Base-by-base conservation (phyloP, 2,113 vertebrate genomes). In the Cnemophilus loriae region DNA sequence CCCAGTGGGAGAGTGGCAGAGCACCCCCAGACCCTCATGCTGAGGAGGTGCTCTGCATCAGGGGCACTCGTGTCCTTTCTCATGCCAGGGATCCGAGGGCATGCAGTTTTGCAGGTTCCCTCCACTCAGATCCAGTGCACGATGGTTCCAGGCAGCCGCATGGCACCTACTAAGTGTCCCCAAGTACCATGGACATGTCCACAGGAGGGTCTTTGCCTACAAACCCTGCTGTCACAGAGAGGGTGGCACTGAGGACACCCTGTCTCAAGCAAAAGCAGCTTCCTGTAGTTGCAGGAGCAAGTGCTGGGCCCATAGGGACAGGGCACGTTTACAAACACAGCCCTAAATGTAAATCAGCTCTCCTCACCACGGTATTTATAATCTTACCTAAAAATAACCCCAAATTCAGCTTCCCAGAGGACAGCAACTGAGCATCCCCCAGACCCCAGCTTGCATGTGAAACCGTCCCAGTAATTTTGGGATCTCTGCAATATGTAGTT, bases 391-490 rank as follows among this genome's bases (percentile, higher is more conserved):
- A 95, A 96, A 95, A 94, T 90, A 96, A 84, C 41, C 64, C 69
- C 74, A 75, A 93, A 95, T 75, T 81, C 83, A 84, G 64, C 83
- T 92, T 75, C 69, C 69, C 88, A 80, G 76, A 67, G 95, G 95
- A 93, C 90, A 92, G 37, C 63, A 80, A 84, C 76, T 60, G 71
- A 96, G 41, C 95, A 87, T 94, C 92, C 85, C 90, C 88, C 86
- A 95, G 96, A 95, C 93, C 93, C 85, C 83, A 93, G 85, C 88
- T 84, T 90, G 73, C 0, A 32, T 87, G 91, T 56, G 87, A 95
- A 95, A 61, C 81, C 26, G 49, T 94, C 94, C 89, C 87, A 33
- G 87, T 87, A 96, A 95, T 94, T 96, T 61, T 79, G 84, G 91
- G 69, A 95, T 95, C 73, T 84, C 73, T 68, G 93, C 93, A 94